Evolutionary conservation across 2,888 invertebrate species (phyloP), one percentile per base, ranked within the genome.

Genomic region (Cyclophora punctaria): DNA sequence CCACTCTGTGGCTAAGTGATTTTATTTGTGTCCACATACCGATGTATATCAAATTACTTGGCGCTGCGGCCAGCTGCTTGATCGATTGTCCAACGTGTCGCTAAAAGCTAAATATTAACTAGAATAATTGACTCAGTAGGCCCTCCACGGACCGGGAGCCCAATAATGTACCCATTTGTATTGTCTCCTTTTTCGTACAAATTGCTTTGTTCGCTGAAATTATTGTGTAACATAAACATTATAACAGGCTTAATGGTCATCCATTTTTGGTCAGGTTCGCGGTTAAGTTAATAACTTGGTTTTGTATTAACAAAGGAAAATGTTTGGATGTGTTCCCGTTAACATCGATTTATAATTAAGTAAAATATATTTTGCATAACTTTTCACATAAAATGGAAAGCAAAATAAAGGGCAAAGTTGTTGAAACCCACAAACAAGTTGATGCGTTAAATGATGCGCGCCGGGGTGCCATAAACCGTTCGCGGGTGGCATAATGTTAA

Each of bases 1-100:
- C 87, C 88, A 84, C 85, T 85, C 82, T 62, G 64, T 71, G 64
- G 68, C 83, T 87, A 88, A 88, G 88, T 88, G 88, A 87, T 86
- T 88, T 87, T 86, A 85, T 88, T 87, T 86, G 86, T 83, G 87
- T 80, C 81, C 84, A 84, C 85, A 87, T 84, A 82, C 80, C 85
- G 69, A 83, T 79, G 82, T 82, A 83, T 88, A 87, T 88, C 87
- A 80, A 80, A 87, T 88, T 88, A 87, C 87, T 70, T 62, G 69
- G 65, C 71, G 69, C 71, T 66, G 76, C 69, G 68, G 73, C 85
- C 83, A 85, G 78, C 85, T 82, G 85, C 63, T 84, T 87, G 87
- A 86, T 87, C 81, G 83, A 88, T 86, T 72, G 76, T 68, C 69
- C 63, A 62, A 60, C 64, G 67, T 62, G 66, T 71, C 67, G 80